Evolutionary conservation across 2,113 vertebrate genomes (phyloP).

Genomic region (Catharus bicknelli): DNA sequence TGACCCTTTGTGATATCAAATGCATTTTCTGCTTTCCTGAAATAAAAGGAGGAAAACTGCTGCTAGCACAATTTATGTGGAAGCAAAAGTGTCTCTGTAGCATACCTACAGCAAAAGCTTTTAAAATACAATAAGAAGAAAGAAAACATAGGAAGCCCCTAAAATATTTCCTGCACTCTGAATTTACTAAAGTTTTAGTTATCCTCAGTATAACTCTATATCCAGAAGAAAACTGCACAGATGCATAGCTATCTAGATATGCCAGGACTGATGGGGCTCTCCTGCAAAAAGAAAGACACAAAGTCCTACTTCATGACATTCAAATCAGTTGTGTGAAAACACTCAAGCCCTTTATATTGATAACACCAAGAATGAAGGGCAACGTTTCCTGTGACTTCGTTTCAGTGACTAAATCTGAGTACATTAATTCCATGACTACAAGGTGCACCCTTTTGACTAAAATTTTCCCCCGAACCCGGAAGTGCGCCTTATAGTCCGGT

Average conservation of each 20-base stretch:
- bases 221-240: background rate
- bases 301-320: background rate
- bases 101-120: background rate
- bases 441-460: too few species aligned
- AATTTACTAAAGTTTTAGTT: background rate
- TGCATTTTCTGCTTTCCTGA: background rate
- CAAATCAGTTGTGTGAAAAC: background rate
- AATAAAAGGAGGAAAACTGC: constrained; percentile 15
- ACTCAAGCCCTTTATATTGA: background rate
- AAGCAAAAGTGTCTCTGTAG: background rate
- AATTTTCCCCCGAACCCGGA: too few species aligned
- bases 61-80: background rate
- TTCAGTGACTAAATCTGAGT: background rate
- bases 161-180: background rate
- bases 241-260: background rate
- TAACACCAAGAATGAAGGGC: background rate
- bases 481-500: too few species aligned
- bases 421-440: too few species aligned
- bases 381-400: background rate
- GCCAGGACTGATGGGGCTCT: background rate
- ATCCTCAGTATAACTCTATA: background rate
- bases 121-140: background rate
- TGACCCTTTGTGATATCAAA: constrained; percentile 13
- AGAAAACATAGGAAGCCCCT: background rate
- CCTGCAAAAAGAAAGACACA: background rate